Conservation (phyloP, 2,888 invertebrate genomes). For the Erannis defoliaria region DNA sequence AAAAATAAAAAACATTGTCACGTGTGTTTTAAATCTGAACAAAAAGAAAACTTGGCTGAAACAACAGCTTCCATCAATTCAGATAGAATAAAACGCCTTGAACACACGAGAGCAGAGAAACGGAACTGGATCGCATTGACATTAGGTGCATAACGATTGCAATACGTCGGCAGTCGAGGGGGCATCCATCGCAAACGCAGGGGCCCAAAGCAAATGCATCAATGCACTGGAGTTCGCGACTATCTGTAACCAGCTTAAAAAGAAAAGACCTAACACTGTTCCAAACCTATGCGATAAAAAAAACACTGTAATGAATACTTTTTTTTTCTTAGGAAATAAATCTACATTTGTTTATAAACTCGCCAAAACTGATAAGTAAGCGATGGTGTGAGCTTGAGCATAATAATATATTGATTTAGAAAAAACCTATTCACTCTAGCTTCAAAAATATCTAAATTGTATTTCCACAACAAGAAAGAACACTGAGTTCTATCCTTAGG, state of each 20-base stretch:
- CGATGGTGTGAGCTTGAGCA: too few relatives aligned
- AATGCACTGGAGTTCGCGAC: slow-evolving; percentile 23
- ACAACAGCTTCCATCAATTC: slow-evolving; percentile 39
- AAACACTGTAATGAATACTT: too few relatives aligned
- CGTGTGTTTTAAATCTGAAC: slow-evolving; percentile 38
- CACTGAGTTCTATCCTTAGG: too few relatives aligned
- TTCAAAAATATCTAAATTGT: too few relatives aligned
- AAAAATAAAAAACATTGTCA: too few relatives aligned
- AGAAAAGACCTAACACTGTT: slow-evolving; percentile 3
- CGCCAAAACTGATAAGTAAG: too few relatives aligned
- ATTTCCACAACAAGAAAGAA: too few relatives aligned
- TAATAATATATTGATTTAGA: too few relatives aligned
- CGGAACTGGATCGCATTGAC: slow-evolving; percentile 76
- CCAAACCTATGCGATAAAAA: too few relatives aligned
- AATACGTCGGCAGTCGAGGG: slow-evolving; percentile 75
- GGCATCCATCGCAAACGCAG: slow-evolving; percentile 78
- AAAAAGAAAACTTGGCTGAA: slow-evolving; percentile 22
- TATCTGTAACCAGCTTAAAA: slow-evolving; percentile 21
- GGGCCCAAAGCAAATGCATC: slow-evolving; percentile 73
- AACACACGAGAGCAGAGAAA: slow-evolving; percentile 68
- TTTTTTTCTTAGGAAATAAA: too few relatives aligned
- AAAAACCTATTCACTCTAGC: too few relatives aligned
- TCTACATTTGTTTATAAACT: too few relatives aligned
- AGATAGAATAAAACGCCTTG: slow-evolving; percentile 67
- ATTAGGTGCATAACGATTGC: slow-evolving; percentile 83